Percentiles rank a stretch among this genome's conserved stretches.
Evolutionary conservation across 2,888 invertebrate genomes (phyloP).

Genomic region (Periphyllus acericola): DNA sequence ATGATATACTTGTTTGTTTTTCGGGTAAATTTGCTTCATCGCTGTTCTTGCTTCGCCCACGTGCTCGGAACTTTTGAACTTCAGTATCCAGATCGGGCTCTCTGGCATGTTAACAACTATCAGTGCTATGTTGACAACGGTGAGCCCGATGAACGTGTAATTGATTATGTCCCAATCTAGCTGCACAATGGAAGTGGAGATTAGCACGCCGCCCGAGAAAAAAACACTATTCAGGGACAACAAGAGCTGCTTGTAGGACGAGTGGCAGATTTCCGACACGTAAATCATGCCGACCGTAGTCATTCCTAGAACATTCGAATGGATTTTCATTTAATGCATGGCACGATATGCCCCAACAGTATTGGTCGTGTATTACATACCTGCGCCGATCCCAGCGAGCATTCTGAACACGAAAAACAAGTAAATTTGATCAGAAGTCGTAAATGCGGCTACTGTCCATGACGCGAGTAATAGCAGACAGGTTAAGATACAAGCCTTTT

Average conservation of each 20-base stretch:
- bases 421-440: constrained; percentile 67
- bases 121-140: constrained; percentile 66
- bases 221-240: constrained; percentile 72
- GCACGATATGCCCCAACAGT: too few species aligned
- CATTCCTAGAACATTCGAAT: constrained; percentile 67
- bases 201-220: constrained; percentile 72
- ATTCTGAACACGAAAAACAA: constrained; percentile 70
- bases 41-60: constrained; percentile 54
- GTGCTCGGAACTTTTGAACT: constrained; percentile 62
- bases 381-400: constrained; percentile 70
- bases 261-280: constrained; percentile 72
- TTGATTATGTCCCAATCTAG: constrained; percentile 70
- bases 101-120: constrained; percentile 70
- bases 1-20: constrained; percentile 50
- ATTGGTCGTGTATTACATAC: constrained; percentile 65
- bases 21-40: constrained; percentile 62
- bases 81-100: constrained; percentile 72
- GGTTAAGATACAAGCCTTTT: constrained; percentile 68
- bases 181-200: constrained; percentile 70
- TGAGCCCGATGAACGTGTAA: constrained; percentile 68
- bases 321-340: neutral
- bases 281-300: constrained; percentile 71
- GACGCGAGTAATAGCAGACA: constrained; percentile 69
- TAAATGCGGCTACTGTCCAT: constrained; percentile 70
- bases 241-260: constrained; percentile 70